Conservation (phyloP, 2,113 vertebrate genomes). For the Bolborhynchus lineola region DNA sequence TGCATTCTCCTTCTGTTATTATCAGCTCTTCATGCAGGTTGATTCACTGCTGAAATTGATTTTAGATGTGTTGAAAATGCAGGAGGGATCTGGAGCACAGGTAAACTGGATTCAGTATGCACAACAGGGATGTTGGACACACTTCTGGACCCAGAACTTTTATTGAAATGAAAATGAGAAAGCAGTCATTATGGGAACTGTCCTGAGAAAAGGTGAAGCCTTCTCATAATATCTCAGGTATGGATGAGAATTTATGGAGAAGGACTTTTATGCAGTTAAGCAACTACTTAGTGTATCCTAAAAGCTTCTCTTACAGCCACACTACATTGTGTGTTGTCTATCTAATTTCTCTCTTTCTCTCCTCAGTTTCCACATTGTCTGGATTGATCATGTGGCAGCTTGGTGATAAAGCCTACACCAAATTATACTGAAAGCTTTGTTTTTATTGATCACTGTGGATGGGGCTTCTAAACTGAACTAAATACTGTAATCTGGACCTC, state of each 20-base stretch:
- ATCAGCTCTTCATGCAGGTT: background rate
- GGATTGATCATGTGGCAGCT: background rate
- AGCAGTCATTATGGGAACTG: background rate
- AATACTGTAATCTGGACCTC: background rate
- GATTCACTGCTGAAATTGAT: background rate
- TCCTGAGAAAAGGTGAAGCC: background rate
- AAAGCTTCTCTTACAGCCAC: background rate
- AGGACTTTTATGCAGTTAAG: background rate
- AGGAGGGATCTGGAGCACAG: background rate
- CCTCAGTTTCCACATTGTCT: background rate
- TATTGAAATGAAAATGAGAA: background rate
- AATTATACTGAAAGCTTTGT: background rate
- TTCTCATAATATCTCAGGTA: background rate
- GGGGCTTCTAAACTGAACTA: background rate
- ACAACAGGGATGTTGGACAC: background rate
- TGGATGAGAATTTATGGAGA: background rate
- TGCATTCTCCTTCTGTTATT: background rate
- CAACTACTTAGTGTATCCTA: background rate
- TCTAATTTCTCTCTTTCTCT: background rate
- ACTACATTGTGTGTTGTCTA: background rate
- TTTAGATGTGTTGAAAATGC: background rate
- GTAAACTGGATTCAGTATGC: background rate
- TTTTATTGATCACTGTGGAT: background rate
- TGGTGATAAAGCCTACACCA: background rate
- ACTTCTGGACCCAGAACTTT: background rate